These are phyloP conservation scores for Eueremaeus valkanovi DNA, from an alignment of 2,888 invertebrate genomes.

Conservation along the genomic window DNA sequence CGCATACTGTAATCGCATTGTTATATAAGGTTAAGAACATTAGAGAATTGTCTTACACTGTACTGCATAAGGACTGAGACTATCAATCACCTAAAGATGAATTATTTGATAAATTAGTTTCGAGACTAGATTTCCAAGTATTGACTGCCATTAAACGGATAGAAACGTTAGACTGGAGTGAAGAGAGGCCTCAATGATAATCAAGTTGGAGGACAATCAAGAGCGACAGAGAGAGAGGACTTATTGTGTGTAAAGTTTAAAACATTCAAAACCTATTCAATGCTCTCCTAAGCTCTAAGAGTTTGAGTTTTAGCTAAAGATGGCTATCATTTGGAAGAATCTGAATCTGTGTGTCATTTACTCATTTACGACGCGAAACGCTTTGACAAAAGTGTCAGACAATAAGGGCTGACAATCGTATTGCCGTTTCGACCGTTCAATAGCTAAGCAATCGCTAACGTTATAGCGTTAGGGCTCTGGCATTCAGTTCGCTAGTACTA, in stretches of 20 bases:
- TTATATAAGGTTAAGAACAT: too few species aligned
- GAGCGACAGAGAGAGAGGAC: not conserved
- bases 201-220: constrained; percentile 4
- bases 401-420: not conserved
- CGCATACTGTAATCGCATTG: not conserved
- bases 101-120: constrained; percentile 20
- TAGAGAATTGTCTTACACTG: too few species aligned
- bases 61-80: not conserved
- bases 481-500: too few species aligned
- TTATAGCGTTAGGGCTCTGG: not conserved
- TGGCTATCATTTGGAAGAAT: constrained; percentile 11
- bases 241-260: constrained; percentile 4
- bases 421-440: not conserved
- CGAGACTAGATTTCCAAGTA: constrained; percentile 18
- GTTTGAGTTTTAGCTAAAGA: constrained; percentile 14
- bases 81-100: constrained; percentile 18
- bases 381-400: constrained; percentile 15
- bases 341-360: constrained; percentile 12
- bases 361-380: constrained; percentile 20
- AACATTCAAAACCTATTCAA: not conserved
- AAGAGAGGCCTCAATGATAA: not conserved
- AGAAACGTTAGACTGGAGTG: not conserved
- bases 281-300: not conserved
- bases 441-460: not conserved
- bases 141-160: constrained; percentile 7